Percentiles rank a stretch among this genome's conserved stretches.
phyloP scores from a whole-genome alignment of 1,140 invertebrate genomes.

The Holcopasites calliopsidis region DNA sequence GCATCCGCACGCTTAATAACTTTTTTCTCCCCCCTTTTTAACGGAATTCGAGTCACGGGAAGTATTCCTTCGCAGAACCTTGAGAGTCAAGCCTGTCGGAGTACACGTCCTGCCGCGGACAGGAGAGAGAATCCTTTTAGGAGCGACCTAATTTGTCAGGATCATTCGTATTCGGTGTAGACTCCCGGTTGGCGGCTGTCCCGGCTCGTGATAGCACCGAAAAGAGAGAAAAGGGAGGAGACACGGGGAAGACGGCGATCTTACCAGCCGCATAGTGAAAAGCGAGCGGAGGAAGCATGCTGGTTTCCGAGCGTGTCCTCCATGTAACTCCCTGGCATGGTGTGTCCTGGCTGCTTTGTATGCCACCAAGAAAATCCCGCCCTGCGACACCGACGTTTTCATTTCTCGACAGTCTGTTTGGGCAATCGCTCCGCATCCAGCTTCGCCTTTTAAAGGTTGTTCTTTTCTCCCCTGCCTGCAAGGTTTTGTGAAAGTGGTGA shows the following conservation, averaged over 20 bases:
- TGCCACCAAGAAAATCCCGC: constrained; percentile 47
- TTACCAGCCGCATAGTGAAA: neutral
- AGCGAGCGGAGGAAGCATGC: constrained; percentile 16
- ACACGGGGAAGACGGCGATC: constrained; percentile 4
- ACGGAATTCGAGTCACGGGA: constrained; percentile 45
- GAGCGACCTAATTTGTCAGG: constrained; percentile 63
- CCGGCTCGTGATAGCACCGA: constrained; percentile 45
- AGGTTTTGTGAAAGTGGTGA: neutral
- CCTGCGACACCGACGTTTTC: constrained; percentile 63
- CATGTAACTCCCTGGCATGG: constrained; percentile 34
- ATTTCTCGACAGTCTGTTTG: constrained; percentile 56
- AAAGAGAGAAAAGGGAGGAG: constrained; percentile 25
- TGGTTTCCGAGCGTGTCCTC: constrained; percentile 46
- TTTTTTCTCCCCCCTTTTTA: no score
- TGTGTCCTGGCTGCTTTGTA: constrained; percentile 59
- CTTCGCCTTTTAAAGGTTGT: neutral
- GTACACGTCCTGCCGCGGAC: constrained; percentile 46
- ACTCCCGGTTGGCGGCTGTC: constrained; percentile 54
- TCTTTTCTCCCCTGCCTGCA: neutral
- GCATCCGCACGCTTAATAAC: no score
- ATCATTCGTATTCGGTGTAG: constrained; percentile 64
- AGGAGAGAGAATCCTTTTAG: constrained; percentile 40
- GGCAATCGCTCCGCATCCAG: constrained; percentile 28
- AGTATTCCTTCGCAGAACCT: constrained; percentile 9
- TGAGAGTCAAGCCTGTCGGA: constrained; percentile 13